These are phyloP conservation scores for Carlito syrichta DNA, from an alignment of 2,113 vertebrate genomes.

Conservation along the genomic window DNA sequence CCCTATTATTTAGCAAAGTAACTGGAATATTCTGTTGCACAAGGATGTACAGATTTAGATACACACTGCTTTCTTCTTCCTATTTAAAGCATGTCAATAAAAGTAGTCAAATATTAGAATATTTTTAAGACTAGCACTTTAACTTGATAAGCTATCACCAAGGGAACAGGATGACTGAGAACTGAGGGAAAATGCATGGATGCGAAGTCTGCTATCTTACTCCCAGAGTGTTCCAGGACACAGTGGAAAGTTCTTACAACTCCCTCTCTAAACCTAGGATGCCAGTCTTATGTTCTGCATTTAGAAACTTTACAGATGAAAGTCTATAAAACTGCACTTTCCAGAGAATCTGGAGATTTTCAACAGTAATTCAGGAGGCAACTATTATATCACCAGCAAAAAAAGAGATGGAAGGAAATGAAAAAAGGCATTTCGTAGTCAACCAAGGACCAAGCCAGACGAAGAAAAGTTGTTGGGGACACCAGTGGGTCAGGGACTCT, in stretches of 20 bases:
- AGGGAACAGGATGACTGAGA: constrained; percentile 30
- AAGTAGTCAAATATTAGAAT: not conserved
- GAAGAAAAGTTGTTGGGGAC: not conserved
- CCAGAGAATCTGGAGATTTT: not conserved
- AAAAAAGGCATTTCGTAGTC: not conserved
- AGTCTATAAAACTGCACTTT: constrained; percentile 22
- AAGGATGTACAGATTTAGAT: not conserved
- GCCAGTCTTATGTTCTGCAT: not conserved
- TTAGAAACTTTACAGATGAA: constrained; percentile 27
- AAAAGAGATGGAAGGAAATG: not conserved
- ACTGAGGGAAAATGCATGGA: constrained; percentile 24
- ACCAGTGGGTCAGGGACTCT: not conserved
- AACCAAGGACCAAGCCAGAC: not conserved
- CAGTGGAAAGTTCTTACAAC: constrained; percentile 36
- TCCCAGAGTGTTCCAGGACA: not conserved
- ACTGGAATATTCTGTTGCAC: not conserved
- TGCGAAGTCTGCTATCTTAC: constrained; percentile 30
- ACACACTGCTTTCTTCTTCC: constrained; percentile 7
- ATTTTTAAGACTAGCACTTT: constrained; percentile 22
- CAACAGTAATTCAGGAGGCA: not conserved
- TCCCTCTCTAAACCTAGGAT: constrained; percentile 2
- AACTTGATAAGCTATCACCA: constrained; percentile 27
- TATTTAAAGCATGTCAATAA: not conserved
- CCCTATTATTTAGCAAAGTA: not conserved
- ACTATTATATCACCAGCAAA: not conserved